Evolutionary conservation across 2,888 invertebrate genomes (phyloP).

Genomic region (Teleogryllus oceanicus): DNA sequence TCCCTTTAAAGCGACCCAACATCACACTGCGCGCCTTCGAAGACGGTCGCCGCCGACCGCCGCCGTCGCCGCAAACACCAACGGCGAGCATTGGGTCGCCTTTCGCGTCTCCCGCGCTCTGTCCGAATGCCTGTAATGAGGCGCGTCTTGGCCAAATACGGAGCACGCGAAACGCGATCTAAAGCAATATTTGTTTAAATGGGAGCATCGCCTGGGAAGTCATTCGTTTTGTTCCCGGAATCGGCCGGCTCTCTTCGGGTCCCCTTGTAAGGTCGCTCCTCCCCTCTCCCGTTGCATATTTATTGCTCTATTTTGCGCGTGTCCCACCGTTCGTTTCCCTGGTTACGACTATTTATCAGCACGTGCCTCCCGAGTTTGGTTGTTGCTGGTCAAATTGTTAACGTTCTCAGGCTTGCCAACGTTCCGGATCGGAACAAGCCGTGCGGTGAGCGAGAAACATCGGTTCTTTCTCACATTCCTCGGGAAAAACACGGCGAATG

Average conservation of each 20-base stretch:
- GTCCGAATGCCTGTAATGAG: neutral
- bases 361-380: neutral
- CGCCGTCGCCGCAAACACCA: too few relatives aligned
- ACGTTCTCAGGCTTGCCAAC: conserved; percentile 9
- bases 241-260: neutral
- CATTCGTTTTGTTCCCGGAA: neutral
- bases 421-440: neutral
- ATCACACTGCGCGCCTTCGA: too few relatives aligned
- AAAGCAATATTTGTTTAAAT: conserved; percentile 7
- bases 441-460: neutral
- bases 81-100: neutral
- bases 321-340: neutral
- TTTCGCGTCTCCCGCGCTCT: neutral
- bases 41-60: too few relatives aligned
- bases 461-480: neutral
- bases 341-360: neutral
- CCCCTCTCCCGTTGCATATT: neutral
- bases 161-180: neutral
- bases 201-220: neutral
- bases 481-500: neutral
- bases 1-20: too few relatives aligned
- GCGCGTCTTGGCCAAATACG: neutral
- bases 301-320: neutral
- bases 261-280: neutral
- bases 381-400: conserved; percentile 1